Conservation (phyloP, 2,113 vertebrate genomes). For the Bujurquina vittata region DNA sequence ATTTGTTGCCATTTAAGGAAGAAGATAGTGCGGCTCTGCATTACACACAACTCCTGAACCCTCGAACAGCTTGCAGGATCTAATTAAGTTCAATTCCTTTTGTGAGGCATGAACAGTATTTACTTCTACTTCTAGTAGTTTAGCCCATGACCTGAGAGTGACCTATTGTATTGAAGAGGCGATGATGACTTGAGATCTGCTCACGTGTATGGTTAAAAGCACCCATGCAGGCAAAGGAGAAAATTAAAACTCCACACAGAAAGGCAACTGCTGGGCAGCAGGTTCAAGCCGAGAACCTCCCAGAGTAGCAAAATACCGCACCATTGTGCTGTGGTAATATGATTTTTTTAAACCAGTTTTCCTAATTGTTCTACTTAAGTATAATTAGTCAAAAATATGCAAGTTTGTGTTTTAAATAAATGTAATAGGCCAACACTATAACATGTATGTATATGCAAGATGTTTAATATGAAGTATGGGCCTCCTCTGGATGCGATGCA, state of each 20-base stretch:
- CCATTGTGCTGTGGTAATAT: fast-evolving
- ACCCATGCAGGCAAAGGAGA: not conserved
- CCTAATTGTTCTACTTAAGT: not conserved
- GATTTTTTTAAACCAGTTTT: fast-evolving
- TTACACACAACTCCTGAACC: not conserved
- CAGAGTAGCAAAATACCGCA: not conserved
- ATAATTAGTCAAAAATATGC: not conserved
- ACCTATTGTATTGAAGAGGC: not conserved
- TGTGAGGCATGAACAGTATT: not conserved
- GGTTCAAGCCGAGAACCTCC: not conserved
- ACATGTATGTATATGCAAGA: not conserved
- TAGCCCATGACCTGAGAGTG: not conserved
- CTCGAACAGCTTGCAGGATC: not conserved
- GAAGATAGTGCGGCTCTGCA: not conserved
- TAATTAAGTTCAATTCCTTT: not conserved
- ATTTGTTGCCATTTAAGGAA: conserved; percentile 65
- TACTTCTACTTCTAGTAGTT: fast-evolving
- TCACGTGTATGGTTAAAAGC: not conserved
- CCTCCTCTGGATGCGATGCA: not conserved
- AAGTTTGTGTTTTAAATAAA: not conserved
- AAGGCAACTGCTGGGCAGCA: not conserved
- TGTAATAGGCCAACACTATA: not conserved
- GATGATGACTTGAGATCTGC: not conserved
- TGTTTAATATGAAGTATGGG: fast-evolving
- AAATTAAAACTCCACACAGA: not conserved